Evolutionary conservation across 2,888 invertebrate genomes (phyloP).

Genomic region (Dorcus parallelipipedus): DNA sequence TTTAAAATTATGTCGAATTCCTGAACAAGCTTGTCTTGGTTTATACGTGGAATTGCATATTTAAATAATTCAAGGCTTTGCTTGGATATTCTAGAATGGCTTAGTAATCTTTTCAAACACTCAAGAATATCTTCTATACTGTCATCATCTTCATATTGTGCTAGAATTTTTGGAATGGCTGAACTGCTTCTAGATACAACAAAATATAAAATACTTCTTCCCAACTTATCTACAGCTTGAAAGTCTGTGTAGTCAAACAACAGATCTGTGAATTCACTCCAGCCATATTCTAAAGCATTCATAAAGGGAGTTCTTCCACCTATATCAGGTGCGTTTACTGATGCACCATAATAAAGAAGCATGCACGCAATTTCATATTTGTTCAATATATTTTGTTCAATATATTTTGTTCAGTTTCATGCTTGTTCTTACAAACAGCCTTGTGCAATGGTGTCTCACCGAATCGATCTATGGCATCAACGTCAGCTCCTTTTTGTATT

Average conservation of each 20-base stretch:
- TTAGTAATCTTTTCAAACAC: no score
- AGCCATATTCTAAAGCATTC: background rate
- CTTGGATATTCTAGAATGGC: no score
- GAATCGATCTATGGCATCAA: background rate
- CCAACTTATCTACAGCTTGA: background rate
- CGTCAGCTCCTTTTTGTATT: background rate
- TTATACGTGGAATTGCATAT: no score
- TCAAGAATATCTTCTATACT: background rate
- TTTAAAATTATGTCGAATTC: no score
- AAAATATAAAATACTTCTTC: background rate
- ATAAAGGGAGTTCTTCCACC: background rate
- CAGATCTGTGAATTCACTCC: background rate
- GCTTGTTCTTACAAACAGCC: background rate
- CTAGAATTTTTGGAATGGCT: background rate
- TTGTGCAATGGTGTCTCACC: background rate
- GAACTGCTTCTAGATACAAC: background rate
- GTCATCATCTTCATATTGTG: background rate
- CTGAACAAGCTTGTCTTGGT: no score
- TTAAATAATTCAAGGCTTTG: no score
- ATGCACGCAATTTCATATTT: no score
- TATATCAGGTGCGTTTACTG: background rate
- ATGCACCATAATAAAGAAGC: constrained; percentile 1
- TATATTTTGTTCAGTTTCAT: background rate
- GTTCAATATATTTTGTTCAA: no score
- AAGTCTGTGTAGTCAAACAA: background rate